Base-by-base conservation (phyloP, 2,797 vertebrate species). In the Coregonus ussuriensis region DNA sequence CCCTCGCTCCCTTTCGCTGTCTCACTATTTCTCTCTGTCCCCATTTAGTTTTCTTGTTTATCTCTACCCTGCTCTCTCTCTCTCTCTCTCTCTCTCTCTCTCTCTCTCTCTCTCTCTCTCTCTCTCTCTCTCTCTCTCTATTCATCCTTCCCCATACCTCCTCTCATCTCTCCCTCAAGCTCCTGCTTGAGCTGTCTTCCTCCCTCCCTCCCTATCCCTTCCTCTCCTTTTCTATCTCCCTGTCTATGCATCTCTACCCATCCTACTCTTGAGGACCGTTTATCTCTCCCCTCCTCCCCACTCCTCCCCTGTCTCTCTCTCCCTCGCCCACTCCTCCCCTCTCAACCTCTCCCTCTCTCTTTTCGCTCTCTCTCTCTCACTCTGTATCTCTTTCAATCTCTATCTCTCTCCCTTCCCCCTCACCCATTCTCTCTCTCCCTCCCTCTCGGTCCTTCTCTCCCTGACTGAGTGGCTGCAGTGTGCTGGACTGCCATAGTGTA, bases 1-100 rank as follows among this genome's bases (percentile, higher is more conserved):
- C 59, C 56, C 77, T 83, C 72, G 85, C 74, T 84, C 53, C 67
- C 73, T 72, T 74, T 74, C 76, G 77, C 53, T 6, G 35, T 78
- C 80, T 79, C 4, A 4, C 73, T 78, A 54, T 79, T 80, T 47
- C 7, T 76, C 41, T 79, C 77, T 72, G 67, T 81, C 41, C 41
- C 41, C 41, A 47, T 47, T 47, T 47, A 0, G 41, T 47, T 47
- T 47, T 47, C 41, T 47, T 47, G 41, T 47, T 9, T 47, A 47
- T 9, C 41, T 47, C 41, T 47, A 47, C 7, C 41, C 2, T 47
- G 41, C 9, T 47, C 41, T 47, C 41, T 9, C 41, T 25, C 25
- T 25, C 25, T 25, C 25, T 25, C 25, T 25, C 25, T 25, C 25
- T 25, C 25, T 25, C 25, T 25, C 25, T 25, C 25, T 25, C 25